Percentiles rank a stretch among this genome's conserved stretches.
These are phyloP conservation scores for Hymenochirus boettgeri DNA, from an alignment of 2,113 vertebrate genomes.

Conservation along the genomic window DNA sequence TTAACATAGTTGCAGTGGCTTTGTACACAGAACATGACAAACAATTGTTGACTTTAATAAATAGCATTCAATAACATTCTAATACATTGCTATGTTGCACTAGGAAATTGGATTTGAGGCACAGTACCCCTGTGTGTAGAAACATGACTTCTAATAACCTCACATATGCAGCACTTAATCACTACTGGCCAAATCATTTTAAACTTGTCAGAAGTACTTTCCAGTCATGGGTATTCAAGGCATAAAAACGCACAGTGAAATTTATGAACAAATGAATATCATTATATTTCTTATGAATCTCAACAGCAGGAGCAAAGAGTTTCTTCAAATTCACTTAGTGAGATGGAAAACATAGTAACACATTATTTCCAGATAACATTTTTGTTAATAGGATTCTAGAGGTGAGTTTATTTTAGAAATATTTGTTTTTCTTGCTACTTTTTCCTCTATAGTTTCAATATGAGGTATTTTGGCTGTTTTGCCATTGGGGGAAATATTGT, in stretches of 20 bases:
- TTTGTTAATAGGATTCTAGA: conserved; percentile 19
- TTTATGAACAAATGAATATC: conserved; percentile 41
- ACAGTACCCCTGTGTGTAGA: conserved; percentile 26
- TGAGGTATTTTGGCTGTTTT: too few relatives aligned
- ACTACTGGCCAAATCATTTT: conserved; percentile 43
- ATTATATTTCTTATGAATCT: conserved; percentile 42
- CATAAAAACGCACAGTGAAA: conserved; percentile 35
- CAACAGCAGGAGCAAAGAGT: conserved; percentile 23
- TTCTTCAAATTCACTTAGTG: conserved; percentile 38
- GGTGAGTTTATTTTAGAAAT: conserved; percentile 1
- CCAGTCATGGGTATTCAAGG: conserved; percentile 37
- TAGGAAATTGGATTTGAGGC: conserved; percentile 36
- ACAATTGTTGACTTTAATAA: conserved; percentile 25
- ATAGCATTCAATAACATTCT: conserved; percentile 33
- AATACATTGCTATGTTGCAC: conserved; percentile 29
- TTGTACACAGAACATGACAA: background rate
- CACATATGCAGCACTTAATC: conserved; percentile 37
- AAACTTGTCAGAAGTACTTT: conserved; percentile 43
- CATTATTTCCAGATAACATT: conserved; percentile 40
- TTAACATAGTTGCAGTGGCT: background rate
- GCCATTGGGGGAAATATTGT: too few relatives aligned
- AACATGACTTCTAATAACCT: conserved; percentile 41
- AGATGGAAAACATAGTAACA: conserved; percentile 37
- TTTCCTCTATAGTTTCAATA: too few relatives aligned
- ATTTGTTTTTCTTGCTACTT: background rate